phyloP scores from a whole-genome alignment of 2,888 invertebrate genomes.

The Macrosiphum euphorbiae region DNA sequence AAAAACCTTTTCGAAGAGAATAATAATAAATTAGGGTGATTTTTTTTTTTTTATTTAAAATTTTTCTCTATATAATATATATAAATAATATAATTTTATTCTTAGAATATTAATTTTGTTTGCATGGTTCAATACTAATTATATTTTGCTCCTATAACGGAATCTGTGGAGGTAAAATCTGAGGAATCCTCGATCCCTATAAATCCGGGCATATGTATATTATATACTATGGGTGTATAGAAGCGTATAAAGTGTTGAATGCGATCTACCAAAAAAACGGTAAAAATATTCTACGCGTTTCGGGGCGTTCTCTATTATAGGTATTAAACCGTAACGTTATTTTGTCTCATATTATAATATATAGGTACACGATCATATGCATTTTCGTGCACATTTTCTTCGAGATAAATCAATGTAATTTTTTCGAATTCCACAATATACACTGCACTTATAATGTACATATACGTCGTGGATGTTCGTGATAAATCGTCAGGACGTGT shows the following conservation, averaged over 20 bases:
- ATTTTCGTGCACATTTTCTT: slow-evolving; percentile 18
- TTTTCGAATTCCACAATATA: slow-evolving; percentile 24
- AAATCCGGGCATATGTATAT: neutral
- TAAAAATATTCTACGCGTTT: neutral
- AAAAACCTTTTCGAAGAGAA: neutral
- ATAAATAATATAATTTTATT: too few relatives aligned
- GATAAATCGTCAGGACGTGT: slow-evolving; percentile 25
- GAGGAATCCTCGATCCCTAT: neutral
- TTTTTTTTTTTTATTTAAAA: too few relatives aligned
- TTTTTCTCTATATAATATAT: too few relatives aligned
- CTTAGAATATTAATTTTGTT: neutral
- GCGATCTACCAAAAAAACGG: neutral
- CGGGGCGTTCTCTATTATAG: neutral
- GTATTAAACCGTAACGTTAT: neutral
- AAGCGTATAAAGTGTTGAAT: neutral
- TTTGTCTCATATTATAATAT: too few relatives aligned
- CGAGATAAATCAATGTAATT: slow-evolving; percentile 45
- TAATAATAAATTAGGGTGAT: neutral
- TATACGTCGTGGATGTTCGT: neutral
- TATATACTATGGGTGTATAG: neutral
- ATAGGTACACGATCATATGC: neutral
- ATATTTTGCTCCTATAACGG: neutral
- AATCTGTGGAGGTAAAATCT: neutral
- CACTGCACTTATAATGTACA: neutral
- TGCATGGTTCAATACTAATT: neutral